These are phyloP conservation scores for Deroplatys truncata DNA, from an alignment of 2,888 invertebrate genomes.

Conservation along the genomic window DNA sequence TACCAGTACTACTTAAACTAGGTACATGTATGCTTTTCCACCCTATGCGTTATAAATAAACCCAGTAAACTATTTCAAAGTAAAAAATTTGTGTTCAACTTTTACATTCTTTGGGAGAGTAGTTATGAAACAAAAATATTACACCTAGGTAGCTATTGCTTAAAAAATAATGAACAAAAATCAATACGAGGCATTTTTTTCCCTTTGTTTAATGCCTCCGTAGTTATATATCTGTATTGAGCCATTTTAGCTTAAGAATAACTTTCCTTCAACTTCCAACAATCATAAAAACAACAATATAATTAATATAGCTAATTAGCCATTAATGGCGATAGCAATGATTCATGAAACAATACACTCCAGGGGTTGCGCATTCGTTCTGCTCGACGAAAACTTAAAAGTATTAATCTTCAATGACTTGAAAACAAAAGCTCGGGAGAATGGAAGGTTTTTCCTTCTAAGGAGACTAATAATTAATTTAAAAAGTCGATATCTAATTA, in stretches of 20 bases:
- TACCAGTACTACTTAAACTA: no score
- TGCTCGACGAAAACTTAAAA: background rate
- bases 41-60: no score
- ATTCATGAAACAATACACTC: background rate
- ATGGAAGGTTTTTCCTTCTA: background rate
- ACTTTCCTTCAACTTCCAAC: background rate
- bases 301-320: slow-evolving; percentile 21
- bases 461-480: slow-evolving; percentile 18
- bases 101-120: no score
- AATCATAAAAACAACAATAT: background rate
- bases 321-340: slow-evolving; percentile 15
- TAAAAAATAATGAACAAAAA: no score
- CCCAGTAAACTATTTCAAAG: no score
- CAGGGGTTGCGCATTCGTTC: background rate
- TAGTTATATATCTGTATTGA: background rate
- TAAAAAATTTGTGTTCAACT: no score
- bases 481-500: slow-evolving; percentile 28
- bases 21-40: no score
- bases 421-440: slow-evolving; percentile 10
- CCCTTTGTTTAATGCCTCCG: no score
- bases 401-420: slow-evolving; percentile 10
- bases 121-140: no score
- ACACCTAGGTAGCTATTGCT: no score
- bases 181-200: no score
- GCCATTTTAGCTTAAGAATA: background rate